Conservation (phyloP, 2,113 vertebrate genomes). For the Narcine bancroftii region DNA sequence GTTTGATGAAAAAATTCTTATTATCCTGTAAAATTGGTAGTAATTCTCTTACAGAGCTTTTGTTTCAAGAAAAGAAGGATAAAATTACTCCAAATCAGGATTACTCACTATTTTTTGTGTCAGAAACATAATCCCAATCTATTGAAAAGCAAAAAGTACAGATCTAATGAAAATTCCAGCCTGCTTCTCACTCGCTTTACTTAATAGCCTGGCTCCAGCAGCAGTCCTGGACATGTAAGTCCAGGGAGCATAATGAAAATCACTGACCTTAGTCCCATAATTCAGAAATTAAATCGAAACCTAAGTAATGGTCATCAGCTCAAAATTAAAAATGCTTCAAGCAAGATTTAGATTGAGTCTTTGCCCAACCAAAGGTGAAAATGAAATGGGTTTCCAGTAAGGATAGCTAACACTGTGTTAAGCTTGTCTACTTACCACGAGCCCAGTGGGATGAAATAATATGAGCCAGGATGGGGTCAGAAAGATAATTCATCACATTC, state of each 20-base stretch:
- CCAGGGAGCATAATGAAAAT: neutral
- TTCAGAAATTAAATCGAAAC: constrained; percentile 5
- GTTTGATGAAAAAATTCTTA: neutral
- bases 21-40: neutral
- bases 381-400: neutral
- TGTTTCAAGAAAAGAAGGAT: neutral
- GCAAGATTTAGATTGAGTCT: constrained; percentile 7
- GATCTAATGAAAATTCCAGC: neutral
- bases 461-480: no score
- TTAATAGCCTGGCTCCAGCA: neutral
- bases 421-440: no score
- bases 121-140: neutral
- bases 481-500: no score
- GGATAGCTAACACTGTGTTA: neutral
- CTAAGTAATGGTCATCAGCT: constrained; percentile 4
- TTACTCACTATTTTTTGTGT: neutral
- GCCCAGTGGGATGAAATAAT: no score
- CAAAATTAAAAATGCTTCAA: constrained; percentile 7
- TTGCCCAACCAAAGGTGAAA: neutral
- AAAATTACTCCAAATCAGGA: constrained; percentile 11
- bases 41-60: neutral
- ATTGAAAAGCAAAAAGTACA: no score
- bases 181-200: neutral
- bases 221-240: neutral
- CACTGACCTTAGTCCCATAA: neutral